These are phyloP conservation scores for Mylabris phalerata DNA, from an alignment of 1,140 invertebrate species.

Conservation along the genomic window DNA sequence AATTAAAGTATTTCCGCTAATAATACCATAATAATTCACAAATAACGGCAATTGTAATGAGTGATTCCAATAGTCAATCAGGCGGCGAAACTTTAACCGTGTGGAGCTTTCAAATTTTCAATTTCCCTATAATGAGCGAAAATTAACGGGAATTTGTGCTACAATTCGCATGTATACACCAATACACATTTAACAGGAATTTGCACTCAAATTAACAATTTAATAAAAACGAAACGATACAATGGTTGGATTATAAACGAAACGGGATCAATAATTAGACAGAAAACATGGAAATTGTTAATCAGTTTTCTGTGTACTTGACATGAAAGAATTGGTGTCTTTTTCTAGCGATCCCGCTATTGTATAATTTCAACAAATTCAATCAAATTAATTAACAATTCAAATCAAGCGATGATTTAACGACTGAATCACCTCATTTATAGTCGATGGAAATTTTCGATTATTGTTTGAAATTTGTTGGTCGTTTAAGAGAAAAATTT, in stretches of 20 bases:
- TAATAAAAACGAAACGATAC: conserved; percentile 10
- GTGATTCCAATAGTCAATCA: conserved; percentile 12
- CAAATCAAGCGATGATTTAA: neutral
- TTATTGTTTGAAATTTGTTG: no score
- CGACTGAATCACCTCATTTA: no score
- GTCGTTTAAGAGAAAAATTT: no score
- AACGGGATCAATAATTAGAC: conserved; percentile 9
- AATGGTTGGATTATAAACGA: conserved; percentile 1
- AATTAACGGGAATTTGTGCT: conserved; percentile 8
- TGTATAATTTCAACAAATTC: neutral
- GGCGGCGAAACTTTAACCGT: neutral
- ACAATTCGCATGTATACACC: conserved; percentile 6
- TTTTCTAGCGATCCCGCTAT: no score
- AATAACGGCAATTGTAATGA: neutral
- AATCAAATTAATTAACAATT: neutral
- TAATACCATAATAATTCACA: conserved; percentile 5
- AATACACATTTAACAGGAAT: conserved; percentile 2
- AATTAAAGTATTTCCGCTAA: conserved; percentile 12
- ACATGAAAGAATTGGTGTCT: neutral
- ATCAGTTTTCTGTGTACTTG: neutral
- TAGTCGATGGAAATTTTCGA: no score
- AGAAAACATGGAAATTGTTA: neutral
- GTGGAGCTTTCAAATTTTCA: neutral
- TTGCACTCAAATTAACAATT: conserved; percentile 10
- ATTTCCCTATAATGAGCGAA: no score